Conservation (phyloP, 2,113 vertebrate genomes). For the Cyanoliseus patagonus region DNA sequence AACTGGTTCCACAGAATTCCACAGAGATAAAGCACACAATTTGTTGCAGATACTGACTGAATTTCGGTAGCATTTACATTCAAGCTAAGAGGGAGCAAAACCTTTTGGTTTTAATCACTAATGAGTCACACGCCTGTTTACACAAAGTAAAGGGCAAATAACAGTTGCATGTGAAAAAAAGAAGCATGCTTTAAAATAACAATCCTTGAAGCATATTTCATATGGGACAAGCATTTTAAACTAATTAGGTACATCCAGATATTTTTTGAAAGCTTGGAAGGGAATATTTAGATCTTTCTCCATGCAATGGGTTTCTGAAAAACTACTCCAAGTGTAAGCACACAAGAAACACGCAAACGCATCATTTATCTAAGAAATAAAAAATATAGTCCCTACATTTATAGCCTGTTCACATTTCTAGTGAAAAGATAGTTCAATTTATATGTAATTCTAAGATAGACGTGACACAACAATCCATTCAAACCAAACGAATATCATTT, state of each 20-base stretch:
- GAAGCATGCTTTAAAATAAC: background rate
- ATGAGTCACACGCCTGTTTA: background rate
- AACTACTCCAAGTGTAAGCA: background rate
- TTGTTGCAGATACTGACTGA: background rate
- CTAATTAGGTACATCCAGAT: background rate
- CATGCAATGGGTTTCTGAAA: background rate
- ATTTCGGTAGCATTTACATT: conserved; percentile 1
- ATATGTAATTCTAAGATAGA: background rate
- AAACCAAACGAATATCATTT: background rate
- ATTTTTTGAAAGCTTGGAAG: background rate
- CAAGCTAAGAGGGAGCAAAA: background rate
- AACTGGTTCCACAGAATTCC: conserved; percentile 79
- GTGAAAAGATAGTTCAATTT: background rate
- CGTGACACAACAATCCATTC: background rate
- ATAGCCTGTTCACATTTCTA: background rate
- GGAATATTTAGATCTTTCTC: background rate
- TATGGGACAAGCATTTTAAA: background rate
- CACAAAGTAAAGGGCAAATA: conserved; percentile 9
- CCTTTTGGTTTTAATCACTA: background rate
- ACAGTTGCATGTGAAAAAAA: background rate
- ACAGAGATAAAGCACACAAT: conserved; percentile 18
- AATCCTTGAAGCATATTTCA: background rate
- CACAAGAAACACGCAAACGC: background rate
- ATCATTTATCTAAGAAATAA: background rate
- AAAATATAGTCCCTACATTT: background rate